These are phyloP conservation scores for Troilus luridus DNA, from an alignment of 2,888 invertebrate genomes.

Conservation along the genomic window DNA sequence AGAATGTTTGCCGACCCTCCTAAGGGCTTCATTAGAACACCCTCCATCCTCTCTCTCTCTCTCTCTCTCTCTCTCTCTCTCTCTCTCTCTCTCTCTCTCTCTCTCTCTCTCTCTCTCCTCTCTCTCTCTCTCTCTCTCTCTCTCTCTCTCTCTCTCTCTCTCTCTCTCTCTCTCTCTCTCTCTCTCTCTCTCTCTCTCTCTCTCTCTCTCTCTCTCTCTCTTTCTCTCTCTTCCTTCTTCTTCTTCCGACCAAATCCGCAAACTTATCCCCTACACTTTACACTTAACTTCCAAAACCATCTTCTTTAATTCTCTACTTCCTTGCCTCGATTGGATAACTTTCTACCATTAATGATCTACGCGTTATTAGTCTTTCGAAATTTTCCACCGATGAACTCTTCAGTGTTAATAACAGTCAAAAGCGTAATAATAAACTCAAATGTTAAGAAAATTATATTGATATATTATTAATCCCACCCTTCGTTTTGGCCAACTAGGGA, in stretches of 20 bases:
- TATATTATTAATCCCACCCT: no score
- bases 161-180: no score
- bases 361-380: not conserved
- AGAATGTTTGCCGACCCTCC: not conserved
- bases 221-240: conserved; percentile 41
- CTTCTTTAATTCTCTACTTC: conserved; percentile 58
- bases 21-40: conserved; percentile 36
- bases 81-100: no score
- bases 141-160: no score
- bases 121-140: no score
- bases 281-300: not conserved
- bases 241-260: conserved; percentile 64
- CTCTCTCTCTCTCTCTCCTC: no score
- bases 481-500: no score
- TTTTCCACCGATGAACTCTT: not conserved
- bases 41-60: not conserved
- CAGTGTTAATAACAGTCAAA: not conserved
- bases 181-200: no score
- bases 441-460: no score
- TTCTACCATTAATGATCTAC: not conserved
- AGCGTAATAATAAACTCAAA: not conserved
- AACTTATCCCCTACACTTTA: conserved; percentile 57
- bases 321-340: no score
- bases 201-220: no score
- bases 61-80: no score